These are phyloP conservation scores for Gobionotothen gibberifrons DNA, from an alignment of 2,797 vertebrate species.

Conservation along the genomic window DNA sequence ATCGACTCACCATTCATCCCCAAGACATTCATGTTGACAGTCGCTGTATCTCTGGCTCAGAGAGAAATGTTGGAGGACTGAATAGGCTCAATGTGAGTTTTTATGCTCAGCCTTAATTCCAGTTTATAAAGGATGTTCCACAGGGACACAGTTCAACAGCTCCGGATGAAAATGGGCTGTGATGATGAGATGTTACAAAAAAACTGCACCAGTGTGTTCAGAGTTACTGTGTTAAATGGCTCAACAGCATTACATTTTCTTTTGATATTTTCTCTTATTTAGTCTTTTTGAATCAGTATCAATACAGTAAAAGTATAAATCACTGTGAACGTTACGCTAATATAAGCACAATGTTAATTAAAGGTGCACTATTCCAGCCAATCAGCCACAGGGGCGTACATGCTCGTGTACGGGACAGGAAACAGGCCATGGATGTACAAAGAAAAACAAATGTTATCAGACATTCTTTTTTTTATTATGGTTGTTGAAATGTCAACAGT, in stretches of 20 bases:
- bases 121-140: conserved; percentile 62
- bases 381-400: no score
- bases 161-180: conserved; percentile 45
- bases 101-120: conserved; percentile 76
- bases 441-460: no score
- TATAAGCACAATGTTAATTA: background rate
- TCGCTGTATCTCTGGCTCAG: conserved; percentile 2
- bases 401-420: no score
- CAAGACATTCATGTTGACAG: conserved; percentile 61
- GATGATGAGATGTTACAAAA: conserved; percentile 32
- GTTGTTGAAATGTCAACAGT: no score
- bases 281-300: background rate
- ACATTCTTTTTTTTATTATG: no score
- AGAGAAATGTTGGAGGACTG: conserved; percentile 33
- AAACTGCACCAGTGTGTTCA: conserved; percentile 20
- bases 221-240: conserved; percentile 11
- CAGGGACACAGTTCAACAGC: conserved; percentile 46
- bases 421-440: no score
- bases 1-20: conserved; percentile 72
- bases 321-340: background rate
- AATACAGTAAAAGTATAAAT: background rate
- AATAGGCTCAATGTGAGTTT: conserved; percentile 70
- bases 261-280: background rate
- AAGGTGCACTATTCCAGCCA: no score
- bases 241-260: conserved; percentile 6